Conservation (phyloP, 2,888 invertebrate species). For the Cephus pulcher region DNA sequence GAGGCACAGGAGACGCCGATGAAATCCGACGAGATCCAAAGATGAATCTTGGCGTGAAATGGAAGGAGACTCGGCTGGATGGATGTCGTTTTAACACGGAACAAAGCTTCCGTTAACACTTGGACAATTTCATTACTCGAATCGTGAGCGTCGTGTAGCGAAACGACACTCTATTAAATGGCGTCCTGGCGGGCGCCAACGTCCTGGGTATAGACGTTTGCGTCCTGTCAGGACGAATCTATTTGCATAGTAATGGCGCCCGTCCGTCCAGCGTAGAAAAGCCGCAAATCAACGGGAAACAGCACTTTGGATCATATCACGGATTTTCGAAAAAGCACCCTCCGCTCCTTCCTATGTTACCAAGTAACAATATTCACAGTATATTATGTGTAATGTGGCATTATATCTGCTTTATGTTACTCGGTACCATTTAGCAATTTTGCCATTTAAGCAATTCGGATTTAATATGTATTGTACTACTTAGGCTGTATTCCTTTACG, state of each 20-base stretch:
- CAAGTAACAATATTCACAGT: too few relatives aligned
- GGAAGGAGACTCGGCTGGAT: too few relatives aligned
- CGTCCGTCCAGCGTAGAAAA: constrained; percentile 51
- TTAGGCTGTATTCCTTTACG: too few relatives aligned
- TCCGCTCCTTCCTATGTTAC: too few relatives aligned
- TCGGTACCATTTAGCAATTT: too few relatives aligned
- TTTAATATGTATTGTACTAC: too few relatives aligned
- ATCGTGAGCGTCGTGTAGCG: constrained; percentile 42
- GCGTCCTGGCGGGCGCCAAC: constrained; percentile 25
- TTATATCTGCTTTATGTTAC: too few relatives aligned
- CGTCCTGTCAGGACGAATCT: constrained; percentile 59
- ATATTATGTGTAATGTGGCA: too few relatives aligned
- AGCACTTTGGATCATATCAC: background rate
- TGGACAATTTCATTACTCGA: constrained; percentile 59
- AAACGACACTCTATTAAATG: constrained; percentile 24
- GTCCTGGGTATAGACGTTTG: constrained; percentile 45
- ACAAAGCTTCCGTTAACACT: constrained; percentile 50
- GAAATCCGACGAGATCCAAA: too few relatives aligned
- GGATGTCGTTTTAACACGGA: constrained; percentile 43
- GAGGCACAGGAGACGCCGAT: too few relatives aligned
- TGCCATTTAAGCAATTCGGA: too few relatives aligned
- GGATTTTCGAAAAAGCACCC: background rate
- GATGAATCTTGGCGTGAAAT: too few relatives aligned
- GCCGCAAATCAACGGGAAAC: constrained; percentile 32
- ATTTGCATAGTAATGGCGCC: constrained; percentile 64